Conservation (phyloP, 2,113 vertebrate species). For the Lepus americanus region DNA sequence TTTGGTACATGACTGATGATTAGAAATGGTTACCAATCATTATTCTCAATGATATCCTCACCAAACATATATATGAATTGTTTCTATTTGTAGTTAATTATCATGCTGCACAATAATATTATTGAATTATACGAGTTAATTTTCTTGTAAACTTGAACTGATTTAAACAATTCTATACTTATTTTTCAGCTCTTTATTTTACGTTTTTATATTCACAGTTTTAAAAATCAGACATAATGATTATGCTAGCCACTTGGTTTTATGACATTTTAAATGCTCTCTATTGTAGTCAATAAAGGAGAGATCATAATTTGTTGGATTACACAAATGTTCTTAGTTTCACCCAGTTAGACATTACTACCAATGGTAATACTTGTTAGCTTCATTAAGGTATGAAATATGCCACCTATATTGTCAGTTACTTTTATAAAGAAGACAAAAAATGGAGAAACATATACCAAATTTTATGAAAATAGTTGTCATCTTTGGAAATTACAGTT, state of each 20-base stretch:
- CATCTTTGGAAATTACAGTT: background rate
- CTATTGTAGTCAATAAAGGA: background rate
- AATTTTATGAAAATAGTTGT: background rate
- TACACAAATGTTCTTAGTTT: background rate
- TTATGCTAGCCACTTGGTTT: background rate
- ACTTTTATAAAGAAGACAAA: background rate
- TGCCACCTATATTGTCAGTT: background rate
- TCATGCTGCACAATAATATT: background rate
- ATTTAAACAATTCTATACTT: background rate
- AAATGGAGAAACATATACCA: background rate
- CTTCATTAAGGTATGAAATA: constrained; percentile 7
- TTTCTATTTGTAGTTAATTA: background rate
- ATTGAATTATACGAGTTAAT: background rate
- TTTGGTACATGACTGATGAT: background rate
- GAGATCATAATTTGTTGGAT: background rate
- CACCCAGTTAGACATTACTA: background rate
- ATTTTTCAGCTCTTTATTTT: background rate
- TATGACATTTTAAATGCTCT: background rate
- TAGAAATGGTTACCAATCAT: background rate
- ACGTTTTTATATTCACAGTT: background rate
- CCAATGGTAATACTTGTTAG: background rate
- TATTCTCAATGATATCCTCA: background rate
- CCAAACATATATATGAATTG: background rate
- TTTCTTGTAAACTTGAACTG: background rate
- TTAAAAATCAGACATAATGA: constrained; percentile 12